phyloP scores from a whole-genome alignment of 2,113 vertebrate genomes.

The Pyxicephalus adspersus region DNA sequence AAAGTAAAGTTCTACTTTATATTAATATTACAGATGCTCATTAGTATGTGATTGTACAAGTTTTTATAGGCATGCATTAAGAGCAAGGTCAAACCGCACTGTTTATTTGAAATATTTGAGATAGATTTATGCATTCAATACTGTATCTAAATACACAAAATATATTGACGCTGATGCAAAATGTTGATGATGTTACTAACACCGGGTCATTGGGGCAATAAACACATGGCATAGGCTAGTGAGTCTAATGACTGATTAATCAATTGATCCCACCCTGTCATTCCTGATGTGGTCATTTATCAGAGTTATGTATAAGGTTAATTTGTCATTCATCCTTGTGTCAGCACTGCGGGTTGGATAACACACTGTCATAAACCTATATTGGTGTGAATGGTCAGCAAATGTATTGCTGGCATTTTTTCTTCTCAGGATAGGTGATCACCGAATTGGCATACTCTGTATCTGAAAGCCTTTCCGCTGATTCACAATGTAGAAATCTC shows the following conservation, averaged over 20 bases:
- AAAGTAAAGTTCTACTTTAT: too few species aligned
- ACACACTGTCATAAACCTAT: background rate
- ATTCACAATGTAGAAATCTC: too few species aligned
- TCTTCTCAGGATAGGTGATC: too few species aligned
- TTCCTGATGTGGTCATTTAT: conserved; percentile 40
- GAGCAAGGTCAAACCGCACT: conserved; percentile 20
- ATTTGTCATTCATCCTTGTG: background rate
- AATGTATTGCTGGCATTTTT: too few species aligned
- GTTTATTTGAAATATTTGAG: background rate
- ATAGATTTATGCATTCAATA: conserved; percentile 8
- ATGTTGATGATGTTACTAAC: conserved; percentile 34
- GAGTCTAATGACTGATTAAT: conserved; percentile 38
- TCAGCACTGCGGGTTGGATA: background rate
- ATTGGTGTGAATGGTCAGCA: background rate
- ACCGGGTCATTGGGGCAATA: conserved; percentile 36
- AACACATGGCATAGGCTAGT: conserved; percentile 22
- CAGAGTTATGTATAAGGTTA: conserved; percentile 7
- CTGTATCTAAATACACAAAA: conserved; percentile 2
- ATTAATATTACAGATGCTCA: background rate
- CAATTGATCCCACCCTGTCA: conserved; percentile 18
- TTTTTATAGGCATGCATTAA: background rate
- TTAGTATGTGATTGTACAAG: background rate
- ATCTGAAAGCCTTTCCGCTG: too few species aligned
- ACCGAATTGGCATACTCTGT: too few species aligned
- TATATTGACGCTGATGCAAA: conserved; percentile 12